Base-by-base conservation (phyloP, 2,797 vertebrate species). In the Sternarchorhynchus goeldii region DNA sequence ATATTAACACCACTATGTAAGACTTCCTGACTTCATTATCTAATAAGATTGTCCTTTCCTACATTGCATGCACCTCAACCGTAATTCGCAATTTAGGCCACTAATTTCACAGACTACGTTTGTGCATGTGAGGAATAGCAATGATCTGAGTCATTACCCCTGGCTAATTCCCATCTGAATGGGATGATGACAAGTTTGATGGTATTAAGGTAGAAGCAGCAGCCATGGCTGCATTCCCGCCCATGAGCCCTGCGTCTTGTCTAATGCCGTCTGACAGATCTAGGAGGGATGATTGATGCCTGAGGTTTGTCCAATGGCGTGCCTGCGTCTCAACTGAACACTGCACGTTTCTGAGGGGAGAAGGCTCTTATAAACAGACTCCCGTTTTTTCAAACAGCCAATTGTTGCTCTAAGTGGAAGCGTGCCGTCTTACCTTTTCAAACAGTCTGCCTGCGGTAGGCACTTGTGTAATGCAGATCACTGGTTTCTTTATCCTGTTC, bases 221-320 rank as follows among this genome's bases (percentile, higher is more conserved):
- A 85, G 86, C 83, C 88, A 83, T 81, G 86, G 85, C 83, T 85
- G 75, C 81, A 85, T 87, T 82, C 77, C 76, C 88, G 88, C 87
- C 90, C 89, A 90, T 86, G 82, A 83, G 79, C 82, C 88, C 25
- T 89, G 88, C 87, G 83, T 83, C 18, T 34, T 16, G 86, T 88
- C 85, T 67, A 82, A 85, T 87, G 85, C 74, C 60, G 56, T 76
- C 85, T 86, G 88, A 91, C 89, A 88, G 87, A 81, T 86, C 85
- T 83, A 82, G 90, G 81, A 77, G 78, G 73, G 25, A 81, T 91
- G 90, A 92, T 90, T 91, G 91, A 93, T 91, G 89, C 85, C 87
- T 76, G 65, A 32, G 79, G 81, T 85, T 87, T 82, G 76, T 88
- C 72, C 78, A 83, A 84, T 41, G 64, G 73, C 73, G 84, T 79